Evolutionary conservation across 2,797 vertebrate genomes (phyloP).

Genomic region (Sardinella longiceps): DNA sequence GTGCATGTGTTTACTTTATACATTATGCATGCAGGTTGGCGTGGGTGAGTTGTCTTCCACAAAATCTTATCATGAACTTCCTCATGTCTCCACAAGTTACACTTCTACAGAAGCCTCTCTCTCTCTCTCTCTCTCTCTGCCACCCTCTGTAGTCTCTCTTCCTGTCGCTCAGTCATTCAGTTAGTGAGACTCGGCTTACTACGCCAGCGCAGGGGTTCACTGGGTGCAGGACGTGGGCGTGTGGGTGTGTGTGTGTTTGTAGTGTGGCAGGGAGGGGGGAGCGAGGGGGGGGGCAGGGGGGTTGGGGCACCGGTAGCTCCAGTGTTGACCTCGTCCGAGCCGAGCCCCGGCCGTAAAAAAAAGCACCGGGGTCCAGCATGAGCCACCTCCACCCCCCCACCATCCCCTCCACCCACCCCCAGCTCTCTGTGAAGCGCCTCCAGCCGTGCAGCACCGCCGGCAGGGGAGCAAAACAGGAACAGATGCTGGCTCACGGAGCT

Average conservation of each 20-base stretch:
- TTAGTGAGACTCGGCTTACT: neutral
- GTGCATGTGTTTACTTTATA: no score
- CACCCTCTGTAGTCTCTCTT: no score
- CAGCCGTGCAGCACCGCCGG: constrained; percentile 60
- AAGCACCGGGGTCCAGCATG: constrained; percentile 29
- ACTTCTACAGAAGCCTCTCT: neutral
- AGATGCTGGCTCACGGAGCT: constrained; percentile 61
- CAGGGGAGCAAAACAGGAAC: constrained; percentile 69
- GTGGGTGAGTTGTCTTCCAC: neutral
- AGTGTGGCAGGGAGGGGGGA: no score
- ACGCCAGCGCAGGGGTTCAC: neutral
- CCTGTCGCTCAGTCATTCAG: neutral
- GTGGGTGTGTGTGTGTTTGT: neutral
- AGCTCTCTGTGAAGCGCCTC: constrained; percentile 53
- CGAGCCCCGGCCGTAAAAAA: constrained; percentile 8
- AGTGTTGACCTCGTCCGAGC: neutral
- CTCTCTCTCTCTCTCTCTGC: neutral
- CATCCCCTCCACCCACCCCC: constrained; percentile 47
- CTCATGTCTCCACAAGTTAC: neutral
- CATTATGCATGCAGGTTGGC: neutral
- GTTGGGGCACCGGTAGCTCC: constrained; percentile 10
- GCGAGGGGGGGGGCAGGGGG: no score
- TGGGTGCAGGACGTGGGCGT: neutral
- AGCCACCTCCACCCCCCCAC: constrained; percentile 51
- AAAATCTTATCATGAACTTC: neutral